phyloP scores from a whole-genome alignment of 2,113 vertebrate species.

The Sander vitreus region DNA sequence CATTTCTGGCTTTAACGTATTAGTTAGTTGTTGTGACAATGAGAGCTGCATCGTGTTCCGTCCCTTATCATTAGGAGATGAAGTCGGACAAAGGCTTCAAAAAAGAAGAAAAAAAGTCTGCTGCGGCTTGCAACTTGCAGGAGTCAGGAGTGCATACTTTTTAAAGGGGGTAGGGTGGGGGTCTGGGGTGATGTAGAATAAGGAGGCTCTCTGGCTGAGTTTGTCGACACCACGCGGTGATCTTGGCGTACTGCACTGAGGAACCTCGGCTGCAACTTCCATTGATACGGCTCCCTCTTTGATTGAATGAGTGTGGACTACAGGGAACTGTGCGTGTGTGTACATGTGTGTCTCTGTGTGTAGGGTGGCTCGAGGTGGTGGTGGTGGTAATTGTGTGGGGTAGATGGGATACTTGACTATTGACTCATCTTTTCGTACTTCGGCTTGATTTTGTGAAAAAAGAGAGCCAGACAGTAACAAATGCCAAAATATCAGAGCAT shows the following conservation, averaged over 20 bases:
- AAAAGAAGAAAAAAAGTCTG: constrained; percentile 8
- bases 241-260: constrained; percentile 32
- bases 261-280: constrained; percentile 30
- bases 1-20: background rate
- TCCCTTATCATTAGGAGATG: background rate
- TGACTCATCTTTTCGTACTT: background rate
- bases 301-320: constrained; percentile 54
- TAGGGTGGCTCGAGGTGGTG: background rate
- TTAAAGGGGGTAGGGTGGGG: background rate
- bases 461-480: background rate
- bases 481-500: constrained; percentile 1
- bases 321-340: constrained; percentile 39
- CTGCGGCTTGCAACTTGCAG: constrained; percentile 39
- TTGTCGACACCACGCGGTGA: constrained; percentile 77
- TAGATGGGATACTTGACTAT: background rate
- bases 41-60: background rate
- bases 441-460: background rate
- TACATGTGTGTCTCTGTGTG: background rate
- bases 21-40: background rate
- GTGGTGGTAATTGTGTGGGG: background rate
- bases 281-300: constrained; percentile 65
- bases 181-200: background rate
- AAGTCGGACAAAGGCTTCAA: constrained; percentile 20
- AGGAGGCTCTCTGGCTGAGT: constrained; percentile 46
- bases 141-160: constrained; percentile 26